phyloP scores from a whole-genome alignment of 2,797 vertebrate genomes.

The Hypotaenidia okinawae region DNA sequence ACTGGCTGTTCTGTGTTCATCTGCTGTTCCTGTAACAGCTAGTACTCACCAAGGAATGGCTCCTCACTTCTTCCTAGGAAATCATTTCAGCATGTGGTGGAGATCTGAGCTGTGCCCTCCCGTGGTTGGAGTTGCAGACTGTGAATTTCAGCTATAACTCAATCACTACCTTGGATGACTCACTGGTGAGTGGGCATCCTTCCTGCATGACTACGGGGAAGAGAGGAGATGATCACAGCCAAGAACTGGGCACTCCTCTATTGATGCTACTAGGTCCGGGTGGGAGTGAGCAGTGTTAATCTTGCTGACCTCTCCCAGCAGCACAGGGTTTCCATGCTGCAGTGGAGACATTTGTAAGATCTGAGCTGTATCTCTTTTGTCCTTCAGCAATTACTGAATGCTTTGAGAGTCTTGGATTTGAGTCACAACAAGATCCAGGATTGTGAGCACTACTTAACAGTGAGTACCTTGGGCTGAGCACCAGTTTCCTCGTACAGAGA shows the following conservation, averaged over 20 bases:
- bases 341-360: not conserved
- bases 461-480: slow-evolving; percentile 40
- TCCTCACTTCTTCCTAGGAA: slow-evolving; percentile 80
- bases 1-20: not conserved
- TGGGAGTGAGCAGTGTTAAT: not conserved
- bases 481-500: not conserved
- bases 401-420: slow-evolving; percentile 89
- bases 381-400: slow-evolving; percentile 88
- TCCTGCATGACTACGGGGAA: not conserved
- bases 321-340: not conserved
- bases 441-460: slow-evolving; percentile 88
- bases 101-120: slow-evolving; percentile 93
- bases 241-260: not conserved
- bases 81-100: slow-evolving; percentile 93
- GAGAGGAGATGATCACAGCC: not conserved
- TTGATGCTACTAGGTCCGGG: not conserved
- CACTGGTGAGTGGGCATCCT: slow-evolving; percentile 84
- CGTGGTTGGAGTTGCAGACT: slow-evolving; percentile 93
- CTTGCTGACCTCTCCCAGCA: slow-evolving; percentile 8
- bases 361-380: slow-evolving; percentile 18
- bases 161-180: slow-evolving; percentile 88
- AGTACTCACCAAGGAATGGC: not conserved
- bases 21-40: not conserved
- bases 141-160: slow-evolving; percentile 95
- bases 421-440: slow-evolving; percentile 95